These are phyloP conservation scores for Eucera pruinosa DNA, from an alignment of 2,888 invertebrate species.

Conservation along the genomic window DNA sequence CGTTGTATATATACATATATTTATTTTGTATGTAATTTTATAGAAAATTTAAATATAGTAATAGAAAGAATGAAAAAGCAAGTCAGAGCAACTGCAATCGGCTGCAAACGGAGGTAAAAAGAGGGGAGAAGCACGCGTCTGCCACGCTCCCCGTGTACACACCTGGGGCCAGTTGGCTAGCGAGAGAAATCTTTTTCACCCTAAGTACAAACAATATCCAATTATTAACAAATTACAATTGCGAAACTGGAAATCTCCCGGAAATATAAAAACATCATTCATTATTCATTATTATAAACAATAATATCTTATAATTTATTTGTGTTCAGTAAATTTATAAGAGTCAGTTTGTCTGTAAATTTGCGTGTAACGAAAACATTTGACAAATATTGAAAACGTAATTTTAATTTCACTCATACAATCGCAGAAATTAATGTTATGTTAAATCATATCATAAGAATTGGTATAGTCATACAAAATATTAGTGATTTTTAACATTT, in stretches of 20 bases:
- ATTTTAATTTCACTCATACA: too few relatives aligned
- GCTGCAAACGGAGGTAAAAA: conserved; percentile 61
- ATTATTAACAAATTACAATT: conserved; percentile 82
- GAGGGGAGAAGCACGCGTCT: conserved; percentile 81
- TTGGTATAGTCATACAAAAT: too few relatives aligned
- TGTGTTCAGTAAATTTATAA: too few relatives aligned
- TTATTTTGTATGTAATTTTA: not conserved
- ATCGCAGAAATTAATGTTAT: too few relatives aligned
- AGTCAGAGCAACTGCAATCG: conserved; percentile 45
- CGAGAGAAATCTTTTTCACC: conserved; percentile 74
- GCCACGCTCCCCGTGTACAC: conserved; percentile 79
- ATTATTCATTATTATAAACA: not conserved
- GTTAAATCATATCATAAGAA: too few relatives aligned
- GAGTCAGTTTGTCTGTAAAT: too few relatives aligned
- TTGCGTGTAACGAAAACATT: too few relatives aligned
- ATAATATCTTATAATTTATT: not conserved
- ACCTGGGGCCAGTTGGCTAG: conserved; percentile 82
- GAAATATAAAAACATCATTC: conserved; percentile 78
- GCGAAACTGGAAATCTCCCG: conserved; percentile 77
- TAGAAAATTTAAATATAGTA: not conserved
- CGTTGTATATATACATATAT: not conserved
- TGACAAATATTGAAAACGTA: too few relatives aligned
- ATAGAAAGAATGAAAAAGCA: conserved; percentile 28
- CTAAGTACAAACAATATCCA: conserved; percentile 77
- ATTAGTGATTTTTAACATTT: too few relatives aligned